These are phyloP conservation scores for Cinclus mexicanus DNA, from an alignment of 2,113 vertebrate species.

Conservation along the genomic window DNA sequence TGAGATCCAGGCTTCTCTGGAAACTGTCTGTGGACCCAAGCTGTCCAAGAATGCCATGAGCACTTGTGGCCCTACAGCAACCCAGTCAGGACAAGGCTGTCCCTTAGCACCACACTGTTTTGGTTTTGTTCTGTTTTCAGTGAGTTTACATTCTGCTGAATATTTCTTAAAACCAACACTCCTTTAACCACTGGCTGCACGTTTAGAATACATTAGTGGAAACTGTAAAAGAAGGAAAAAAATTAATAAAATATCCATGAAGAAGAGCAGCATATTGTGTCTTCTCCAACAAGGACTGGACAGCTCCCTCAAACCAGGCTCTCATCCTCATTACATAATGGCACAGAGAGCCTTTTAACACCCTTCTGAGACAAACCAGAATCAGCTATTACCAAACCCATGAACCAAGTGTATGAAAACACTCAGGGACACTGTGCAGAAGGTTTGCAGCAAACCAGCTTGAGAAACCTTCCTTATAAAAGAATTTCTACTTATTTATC, in stretches of 20 bases:
- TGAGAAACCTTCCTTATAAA: not conserved
- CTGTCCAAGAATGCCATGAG: not conserved
- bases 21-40: not conserved
- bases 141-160: not conserved
- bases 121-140: not conserved
- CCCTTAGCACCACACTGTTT: not conserved
- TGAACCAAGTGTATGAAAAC: not conserved
- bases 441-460: not conserved
- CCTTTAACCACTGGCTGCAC: not conserved
- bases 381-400: not conserved
- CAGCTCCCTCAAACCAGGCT: constrained; percentile 38
- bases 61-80: not conserved
- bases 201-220: not conserved
- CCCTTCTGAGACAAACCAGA: not conserved
- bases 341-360: not conserved
- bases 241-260: not conserved
- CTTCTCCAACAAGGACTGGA: constrained; percentile 39
- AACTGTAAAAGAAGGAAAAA: not conserved
- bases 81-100: not conserved
- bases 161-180: not conserved
- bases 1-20: not conserved
- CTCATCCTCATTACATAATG: not conserved
- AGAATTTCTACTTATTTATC: not conserved
- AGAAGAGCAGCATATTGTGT: not conserved
- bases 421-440: not conserved